A percentile compares a stretch with the other conserved stretches of the same genome.
These are phyloP conservation scores for Notamacropus eugenii DNA, from an alignment of 2,797 vertebrate species.

Conservation along the genomic window DNA sequence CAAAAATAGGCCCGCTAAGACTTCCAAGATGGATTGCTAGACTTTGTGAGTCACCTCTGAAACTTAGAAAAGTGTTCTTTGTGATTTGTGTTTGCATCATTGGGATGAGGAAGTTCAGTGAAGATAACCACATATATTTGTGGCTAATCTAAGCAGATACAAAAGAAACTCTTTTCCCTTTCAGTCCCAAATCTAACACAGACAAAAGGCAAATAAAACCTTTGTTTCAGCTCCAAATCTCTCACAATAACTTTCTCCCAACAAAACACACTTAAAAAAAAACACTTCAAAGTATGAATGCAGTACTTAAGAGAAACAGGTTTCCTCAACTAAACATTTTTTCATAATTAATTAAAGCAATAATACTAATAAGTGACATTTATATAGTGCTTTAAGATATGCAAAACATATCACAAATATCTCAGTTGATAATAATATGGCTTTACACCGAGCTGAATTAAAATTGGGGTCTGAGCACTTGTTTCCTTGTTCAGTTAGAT, in stretches of 20 bases:
- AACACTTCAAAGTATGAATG: slow-evolving; percentile 1
- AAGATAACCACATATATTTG: slow-evolving; percentile 73
- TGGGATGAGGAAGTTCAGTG: slow-evolving; percentile 76
- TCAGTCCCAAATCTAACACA: slow-evolving; percentile 46
- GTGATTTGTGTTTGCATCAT: slow-evolving; percentile 75
- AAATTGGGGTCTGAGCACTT: not conserved
- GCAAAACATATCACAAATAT: not conserved
- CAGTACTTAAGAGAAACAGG: slow-evolving; percentile 29
- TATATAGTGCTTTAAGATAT: not conserved
- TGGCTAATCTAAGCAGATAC: slow-evolving; percentile 63
- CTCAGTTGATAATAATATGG: not conserved
- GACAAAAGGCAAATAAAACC: slow-evolving; percentile 41
- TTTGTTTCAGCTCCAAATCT: slow-evolving; percentile 34
- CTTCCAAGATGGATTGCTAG: slow-evolving; percentile 80
- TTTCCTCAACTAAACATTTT: not conserved
- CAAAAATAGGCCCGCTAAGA: slow-evolving; percentile 78
- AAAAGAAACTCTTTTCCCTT: slow-evolving; percentile 70
- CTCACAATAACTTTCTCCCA: slow-evolving; percentile 22
- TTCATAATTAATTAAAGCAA: slow-evolving; percentile 15
- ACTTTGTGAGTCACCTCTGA: slow-evolving; percentile 80
- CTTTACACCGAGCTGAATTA: not conserved
- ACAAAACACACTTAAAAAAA: slow-evolving; percentile 32
- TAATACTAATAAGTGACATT: not conserved
- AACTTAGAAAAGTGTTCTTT: slow-evolving; percentile 68
- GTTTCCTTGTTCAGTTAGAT: not conserved